These are phyloP conservation scores for Lissonota sp. DNA, from an alignment of 2,888 invertebrate species.

Conservation along the genomic window DNA sequence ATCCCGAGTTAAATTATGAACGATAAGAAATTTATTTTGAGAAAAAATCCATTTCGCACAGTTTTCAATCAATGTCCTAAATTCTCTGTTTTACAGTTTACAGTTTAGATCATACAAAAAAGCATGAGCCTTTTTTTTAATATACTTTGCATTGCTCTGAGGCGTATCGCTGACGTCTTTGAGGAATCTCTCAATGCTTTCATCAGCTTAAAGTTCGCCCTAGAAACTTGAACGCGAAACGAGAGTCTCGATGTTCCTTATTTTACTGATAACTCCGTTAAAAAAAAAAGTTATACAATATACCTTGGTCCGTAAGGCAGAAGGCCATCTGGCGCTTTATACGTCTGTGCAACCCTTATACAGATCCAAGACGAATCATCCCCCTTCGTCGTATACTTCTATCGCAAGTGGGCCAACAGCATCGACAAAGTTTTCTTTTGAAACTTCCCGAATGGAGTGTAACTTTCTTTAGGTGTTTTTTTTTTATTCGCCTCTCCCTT, in stretches of 20 bases:
- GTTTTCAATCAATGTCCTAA: too few species aligned
- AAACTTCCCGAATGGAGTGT: conserved; percentile 40
- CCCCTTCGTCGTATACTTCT: conserved; percentile 16
- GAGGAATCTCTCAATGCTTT: conserved; percentile 1
- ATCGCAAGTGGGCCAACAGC: conserved; percentile 39
- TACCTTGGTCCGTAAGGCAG: conserved; percentile 27
- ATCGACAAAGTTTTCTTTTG: conserved; percentile 51
- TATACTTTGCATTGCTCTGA: too few species aligned
- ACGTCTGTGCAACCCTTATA: conserved; percentile 23
- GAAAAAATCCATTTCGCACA: too few species aligned
- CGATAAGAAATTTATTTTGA: too few species aligned
- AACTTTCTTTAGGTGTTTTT: conserved; percentile 11
- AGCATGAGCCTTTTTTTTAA: too few species aligned
- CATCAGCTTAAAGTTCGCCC: conserved; percentile 21
- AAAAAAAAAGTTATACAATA: conserved; percentile 33
- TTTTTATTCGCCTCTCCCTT: background rate
- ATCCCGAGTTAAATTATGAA: too few species aligned
- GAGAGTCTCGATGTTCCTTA: background rate
- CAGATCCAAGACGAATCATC: conserved; percentile 41
- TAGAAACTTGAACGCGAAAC: conserved; percentile 42
- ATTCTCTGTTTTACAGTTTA: too few species aligned
- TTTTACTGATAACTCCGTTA: conserved; percentile 36
- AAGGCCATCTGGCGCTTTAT: conserved; percentile 48
- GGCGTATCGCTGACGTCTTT: too few species aligned
- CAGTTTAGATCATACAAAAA: too few species aligned